These are phyloP conservation scores for Uropsilus gracilis DNA, from an alignment of 2,113 vertebrate genomes.

Conservation along the genomic window DNA sequence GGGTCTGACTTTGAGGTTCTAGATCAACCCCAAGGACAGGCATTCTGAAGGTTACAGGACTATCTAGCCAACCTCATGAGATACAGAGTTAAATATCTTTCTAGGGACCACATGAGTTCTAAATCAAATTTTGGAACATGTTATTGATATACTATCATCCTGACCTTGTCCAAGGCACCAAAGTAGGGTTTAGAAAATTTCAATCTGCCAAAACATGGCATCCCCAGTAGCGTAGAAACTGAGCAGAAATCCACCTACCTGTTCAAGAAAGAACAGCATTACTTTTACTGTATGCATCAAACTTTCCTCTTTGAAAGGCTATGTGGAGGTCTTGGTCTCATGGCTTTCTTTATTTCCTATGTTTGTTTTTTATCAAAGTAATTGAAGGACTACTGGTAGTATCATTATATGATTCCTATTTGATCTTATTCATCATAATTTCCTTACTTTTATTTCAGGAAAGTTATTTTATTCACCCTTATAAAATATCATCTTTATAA, in stretches of 20 bases:
- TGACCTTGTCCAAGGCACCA: neutral
- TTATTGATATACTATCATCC: neutral
- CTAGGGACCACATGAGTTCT: neutral
- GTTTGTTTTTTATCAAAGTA: neutral
- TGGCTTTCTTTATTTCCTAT: neutral
- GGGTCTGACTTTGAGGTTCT: too few species aligned
- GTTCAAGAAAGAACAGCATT: neutral
- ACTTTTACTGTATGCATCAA: neutral
- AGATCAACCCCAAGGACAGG: neutral
- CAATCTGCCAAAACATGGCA: neutral
- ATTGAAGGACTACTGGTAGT: neutral
- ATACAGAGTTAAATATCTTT: neutral
- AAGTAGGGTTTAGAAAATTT: neutral
- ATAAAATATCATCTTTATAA: neutral
- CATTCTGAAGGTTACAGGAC: rapidly evolving
- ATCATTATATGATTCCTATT: neutral
- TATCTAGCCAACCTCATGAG: neutral
- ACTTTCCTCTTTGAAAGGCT: neutral
- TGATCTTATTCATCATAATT: neutral
- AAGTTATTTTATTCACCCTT: neutral
- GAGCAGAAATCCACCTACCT: neutral
- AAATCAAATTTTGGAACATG: neutral
- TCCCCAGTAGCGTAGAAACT: neutral
- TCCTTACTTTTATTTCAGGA: neutral
- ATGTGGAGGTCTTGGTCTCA: neutral